Percentiles rank a stretch among this genome's conserved stretches.
Conservation (phyloP, 1,140 invertebrate species). For the Uloborus diversus region DNA sequence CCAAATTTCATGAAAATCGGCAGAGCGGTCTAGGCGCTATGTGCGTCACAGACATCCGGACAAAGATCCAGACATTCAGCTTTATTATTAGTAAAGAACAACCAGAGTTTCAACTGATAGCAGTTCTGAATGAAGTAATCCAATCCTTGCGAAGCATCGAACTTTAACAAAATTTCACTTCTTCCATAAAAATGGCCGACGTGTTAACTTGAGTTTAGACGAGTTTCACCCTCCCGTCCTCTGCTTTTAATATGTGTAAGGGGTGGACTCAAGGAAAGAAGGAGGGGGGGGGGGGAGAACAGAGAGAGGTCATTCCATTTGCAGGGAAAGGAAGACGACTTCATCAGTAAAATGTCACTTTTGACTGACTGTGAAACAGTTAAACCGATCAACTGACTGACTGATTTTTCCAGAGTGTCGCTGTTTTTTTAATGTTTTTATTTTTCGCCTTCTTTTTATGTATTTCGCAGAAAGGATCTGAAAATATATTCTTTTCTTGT, state of each 20-base stretch:
- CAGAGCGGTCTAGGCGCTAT: no score
- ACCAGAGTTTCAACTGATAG: no score
- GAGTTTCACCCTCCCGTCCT: background rate
- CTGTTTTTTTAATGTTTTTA: background rate
- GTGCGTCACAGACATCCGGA: no score
- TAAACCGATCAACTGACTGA: constrained; percentile 49
- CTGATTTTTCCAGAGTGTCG: constrained; percentile 46
- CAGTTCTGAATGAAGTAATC: no score
- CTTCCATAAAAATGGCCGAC: no score
- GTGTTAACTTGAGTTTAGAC: no score
- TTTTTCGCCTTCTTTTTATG: background rate
- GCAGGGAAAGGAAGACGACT: constrained; percentile 31
- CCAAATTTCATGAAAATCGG: no score
- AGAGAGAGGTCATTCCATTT: constrained; percentile 48
- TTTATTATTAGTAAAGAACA: no score
- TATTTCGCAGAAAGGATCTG: background rate
- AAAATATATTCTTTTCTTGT: constrained; percentile 10
- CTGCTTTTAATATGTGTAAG: constrained; percentile 53
- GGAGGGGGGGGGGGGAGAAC: background rate
- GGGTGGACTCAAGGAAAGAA: background rate
- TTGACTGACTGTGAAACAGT: constrained; percentile 51
- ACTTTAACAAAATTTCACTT: no score
- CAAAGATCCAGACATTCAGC: no score
- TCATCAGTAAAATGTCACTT: constrained; percentile 54
- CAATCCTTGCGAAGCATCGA: no score